phyloP scores from a whole-genome alignment of 2,797 vertebrate genomes.

The Phataginus tetradactyla region DNA sequence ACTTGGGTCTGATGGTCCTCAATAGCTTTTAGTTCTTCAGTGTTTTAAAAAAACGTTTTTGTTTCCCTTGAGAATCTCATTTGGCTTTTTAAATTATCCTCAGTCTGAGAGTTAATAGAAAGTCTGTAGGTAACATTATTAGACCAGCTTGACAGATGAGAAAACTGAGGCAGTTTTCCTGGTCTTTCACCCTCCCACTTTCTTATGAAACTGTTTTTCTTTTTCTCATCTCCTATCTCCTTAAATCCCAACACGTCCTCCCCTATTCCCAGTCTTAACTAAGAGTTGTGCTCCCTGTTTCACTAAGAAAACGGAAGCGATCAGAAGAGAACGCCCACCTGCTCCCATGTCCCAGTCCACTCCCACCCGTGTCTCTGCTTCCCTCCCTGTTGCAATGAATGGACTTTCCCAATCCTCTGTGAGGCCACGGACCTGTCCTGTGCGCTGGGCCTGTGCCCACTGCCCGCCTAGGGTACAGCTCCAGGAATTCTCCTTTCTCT shows the following conservation, averaged over 20 bases:
- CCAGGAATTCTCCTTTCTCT: no score
- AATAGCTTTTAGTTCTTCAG: not conserved
- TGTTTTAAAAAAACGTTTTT: not conserved
- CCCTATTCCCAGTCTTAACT: no score
- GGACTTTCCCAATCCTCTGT: not conserved
- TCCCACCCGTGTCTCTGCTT: not conserved
- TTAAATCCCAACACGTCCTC: not conserved
- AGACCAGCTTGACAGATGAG: not conserved
- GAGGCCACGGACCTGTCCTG: not conserved
- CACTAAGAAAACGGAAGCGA: not conserved
- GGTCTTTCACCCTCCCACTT: not conserved
- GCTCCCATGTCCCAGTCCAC: no score
- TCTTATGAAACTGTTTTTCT: not conserved
- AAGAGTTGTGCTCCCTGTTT: not conserved
- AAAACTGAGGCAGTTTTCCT: not conserved
- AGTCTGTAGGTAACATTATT: rapidly evolving
- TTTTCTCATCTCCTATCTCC: not conserved
- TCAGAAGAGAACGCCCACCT: rapidly evolving
- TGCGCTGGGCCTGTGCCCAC: rapidly evolving
- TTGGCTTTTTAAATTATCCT: not conserved
- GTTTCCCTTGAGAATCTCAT: not conserved
- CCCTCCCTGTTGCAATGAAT: not conserved
- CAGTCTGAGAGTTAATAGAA: not conserved
- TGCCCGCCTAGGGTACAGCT: no score
- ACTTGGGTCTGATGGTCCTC: not conserved